Conservation (phyloP, 2,888 invertebrate species). For the Hecatera dysodea region DNA sequence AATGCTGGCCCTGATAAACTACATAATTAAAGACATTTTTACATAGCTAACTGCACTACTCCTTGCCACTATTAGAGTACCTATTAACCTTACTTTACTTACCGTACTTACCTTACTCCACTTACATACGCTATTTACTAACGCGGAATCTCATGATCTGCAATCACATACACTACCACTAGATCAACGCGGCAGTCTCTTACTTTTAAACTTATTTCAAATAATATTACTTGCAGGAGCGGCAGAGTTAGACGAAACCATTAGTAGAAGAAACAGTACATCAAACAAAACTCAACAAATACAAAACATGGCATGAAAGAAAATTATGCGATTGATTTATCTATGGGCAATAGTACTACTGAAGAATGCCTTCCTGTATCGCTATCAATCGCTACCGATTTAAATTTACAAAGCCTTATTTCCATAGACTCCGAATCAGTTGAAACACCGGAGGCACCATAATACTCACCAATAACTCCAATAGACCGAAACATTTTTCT, state of each 20-base stretch:
- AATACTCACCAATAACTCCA: slow-evolving; percentile 12
- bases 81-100: too few species aligned
- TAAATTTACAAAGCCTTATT: neutral
- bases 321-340: neutral
- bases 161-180: neutral
- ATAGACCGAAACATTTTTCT: slow-evolving; percentile 8
- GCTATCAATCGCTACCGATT: neutral
- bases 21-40: too few species aligned
- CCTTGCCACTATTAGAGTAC: too few species aligned
- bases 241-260: neutral
- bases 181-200: neutral
- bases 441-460: slow-evolving; percentile 6
- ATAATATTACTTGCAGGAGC: slow-evolving; percentile 4
- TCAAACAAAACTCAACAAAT: neutral
- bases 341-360: neutral
- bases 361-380: neutral
- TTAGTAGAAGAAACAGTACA: neutral
- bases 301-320: slow-evolving; percentile 1
- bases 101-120: too few species aligned
- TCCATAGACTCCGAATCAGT: slow-evolving; percentile 1
- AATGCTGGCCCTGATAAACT: too few species aligned
- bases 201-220: neutral
- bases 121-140: too few species aligned
- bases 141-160: neutral
- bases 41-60: too few species aligned